phyloP scores from a whole-genome alignment of 2,113 vertebrate species.

The Pluvialis apricaria region DNA sequence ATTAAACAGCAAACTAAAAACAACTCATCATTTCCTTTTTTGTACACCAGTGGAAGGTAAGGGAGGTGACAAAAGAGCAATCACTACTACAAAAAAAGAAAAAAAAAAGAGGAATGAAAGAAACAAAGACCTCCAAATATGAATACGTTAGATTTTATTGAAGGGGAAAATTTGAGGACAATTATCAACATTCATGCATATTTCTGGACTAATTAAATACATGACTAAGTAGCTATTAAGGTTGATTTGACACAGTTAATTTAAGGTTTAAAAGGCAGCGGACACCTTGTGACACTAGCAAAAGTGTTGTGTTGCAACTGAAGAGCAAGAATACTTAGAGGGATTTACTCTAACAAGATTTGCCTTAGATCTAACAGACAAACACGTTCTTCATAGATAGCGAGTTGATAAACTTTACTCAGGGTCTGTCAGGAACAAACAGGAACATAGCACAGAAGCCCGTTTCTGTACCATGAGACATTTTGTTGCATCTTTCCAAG shows the following conservation, averaged over 20 bases:
- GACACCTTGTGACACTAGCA: not conserved
- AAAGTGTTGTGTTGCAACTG: not conserved
- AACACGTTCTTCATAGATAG: not conserved
- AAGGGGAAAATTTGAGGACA: not conserved
- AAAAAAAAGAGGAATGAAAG: not conserved
- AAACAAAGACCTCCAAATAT: not conserved
- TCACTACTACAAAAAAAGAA: not conserved
- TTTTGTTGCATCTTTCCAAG: not conserved
- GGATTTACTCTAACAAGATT: not conserved
- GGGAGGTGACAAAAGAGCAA: not conserved
- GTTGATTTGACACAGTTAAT: not conserved
- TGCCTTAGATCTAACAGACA: not conserved
- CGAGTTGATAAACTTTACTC: not conserved
- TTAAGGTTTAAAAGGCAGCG: not conserved
- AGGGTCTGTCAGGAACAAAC: not conserved
- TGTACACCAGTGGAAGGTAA: not conserved
- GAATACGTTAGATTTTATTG: not conserved
- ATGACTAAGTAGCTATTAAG: not conserved
- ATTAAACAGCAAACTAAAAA: not conserved
- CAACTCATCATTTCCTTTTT: not conserved
- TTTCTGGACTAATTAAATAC: slow-evolving; percentile 6
- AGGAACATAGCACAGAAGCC: not conserved
- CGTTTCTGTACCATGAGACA: not conserved
- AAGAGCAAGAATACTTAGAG: not conserved
- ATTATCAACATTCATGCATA: not conserved